Evolutionary conservation across 2,113 vertebrate species (phyloP).

Genomic region (Trogon melanurus): DNA sequence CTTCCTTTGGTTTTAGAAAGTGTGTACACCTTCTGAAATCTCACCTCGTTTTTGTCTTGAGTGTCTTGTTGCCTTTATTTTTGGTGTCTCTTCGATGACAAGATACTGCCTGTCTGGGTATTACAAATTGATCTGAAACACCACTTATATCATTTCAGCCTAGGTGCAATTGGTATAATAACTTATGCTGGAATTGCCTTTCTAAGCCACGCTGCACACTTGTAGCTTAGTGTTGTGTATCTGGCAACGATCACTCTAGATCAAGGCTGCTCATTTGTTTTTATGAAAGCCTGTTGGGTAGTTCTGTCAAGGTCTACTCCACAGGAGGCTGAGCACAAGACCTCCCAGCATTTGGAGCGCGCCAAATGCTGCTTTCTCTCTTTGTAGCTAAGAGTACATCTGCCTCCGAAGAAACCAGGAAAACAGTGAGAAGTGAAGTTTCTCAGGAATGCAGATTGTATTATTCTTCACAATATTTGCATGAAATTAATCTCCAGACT

Average conservation of each 20-base stretch:
- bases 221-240: not conserved
- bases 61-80: not conserved
- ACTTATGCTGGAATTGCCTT: not conserved
- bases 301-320: constrained; percentile 20
- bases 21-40: not conserved
- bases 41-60: not conserved
- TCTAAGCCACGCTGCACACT: not conserved
- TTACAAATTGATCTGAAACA: not conserved
- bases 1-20: not conserved
- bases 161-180: not conserved
- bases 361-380: not conserved
- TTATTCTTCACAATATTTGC: not conserved
- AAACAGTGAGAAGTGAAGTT: not conserved
- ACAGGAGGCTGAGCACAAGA: constrained; percentile 19
- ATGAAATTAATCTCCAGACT: not conserved
- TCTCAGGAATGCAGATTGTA: not conserved
- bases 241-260: constrained; percentile 40
- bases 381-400: not conserved
- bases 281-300: constrained; percentile 21
- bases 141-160: not conserved
- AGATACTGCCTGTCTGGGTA: not conserved
- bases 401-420: not conserved
- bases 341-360: constrained; percentile 28
- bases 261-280: constrained; percentile 20
- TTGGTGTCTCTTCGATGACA: not conserved